Evolutionary conservation across 2,797 vertebrate genomes (phyloP).

Genomic region (Tokudaia muenninki): DNA sequence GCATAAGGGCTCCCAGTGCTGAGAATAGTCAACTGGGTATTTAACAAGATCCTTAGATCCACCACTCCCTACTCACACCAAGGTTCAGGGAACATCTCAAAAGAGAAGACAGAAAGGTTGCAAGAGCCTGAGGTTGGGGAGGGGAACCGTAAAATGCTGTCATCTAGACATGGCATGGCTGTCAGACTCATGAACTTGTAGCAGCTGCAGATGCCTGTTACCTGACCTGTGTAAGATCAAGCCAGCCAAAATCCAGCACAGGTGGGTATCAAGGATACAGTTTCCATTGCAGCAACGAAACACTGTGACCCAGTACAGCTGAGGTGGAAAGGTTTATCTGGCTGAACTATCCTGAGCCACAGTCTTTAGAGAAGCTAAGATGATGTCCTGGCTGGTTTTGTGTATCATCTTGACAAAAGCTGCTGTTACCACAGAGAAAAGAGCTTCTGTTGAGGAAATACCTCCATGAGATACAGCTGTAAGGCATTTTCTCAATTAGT

Average conservation of each 20-base stretch:
- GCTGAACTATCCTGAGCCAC: not conserved
- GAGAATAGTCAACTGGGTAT: not conserved
- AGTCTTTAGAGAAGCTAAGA: not conserved
- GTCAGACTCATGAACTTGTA: too few species aligned
- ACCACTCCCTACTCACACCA: too few species aligned
- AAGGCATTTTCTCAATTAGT: too few species aligned
- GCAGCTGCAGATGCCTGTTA: too few species aligned
- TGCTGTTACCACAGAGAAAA: too few species aligned
- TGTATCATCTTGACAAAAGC: too few species aligned
- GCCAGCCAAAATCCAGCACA: not conserved
- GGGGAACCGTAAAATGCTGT: not conserved
- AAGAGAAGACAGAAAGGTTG: not conserved
- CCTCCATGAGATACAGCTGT: too few species aligned
- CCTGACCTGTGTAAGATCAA: not conserved
- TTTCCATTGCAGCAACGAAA: not conserved
- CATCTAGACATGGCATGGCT: not conserved
- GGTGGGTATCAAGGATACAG: too few species aligned
- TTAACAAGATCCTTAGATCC: not conserved
- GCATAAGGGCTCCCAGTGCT: too few species aligned
- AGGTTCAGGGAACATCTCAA: not conserved
- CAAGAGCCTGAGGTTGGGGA: too few species aligned
- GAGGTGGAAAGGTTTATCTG: not conserved
- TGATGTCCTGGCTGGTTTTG: too few species aligned
- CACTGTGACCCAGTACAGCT: not conserved
- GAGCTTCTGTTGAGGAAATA: too few species aligned